Percentiles rank a stretch among this genome's conserved stretches.
These are phyloP conservation scores for Pelagia noctiluca DNA, from an alignment of 30 jellyfish, hydroid and myxozoan genomes.

Conservation along the genomic window DNA sequence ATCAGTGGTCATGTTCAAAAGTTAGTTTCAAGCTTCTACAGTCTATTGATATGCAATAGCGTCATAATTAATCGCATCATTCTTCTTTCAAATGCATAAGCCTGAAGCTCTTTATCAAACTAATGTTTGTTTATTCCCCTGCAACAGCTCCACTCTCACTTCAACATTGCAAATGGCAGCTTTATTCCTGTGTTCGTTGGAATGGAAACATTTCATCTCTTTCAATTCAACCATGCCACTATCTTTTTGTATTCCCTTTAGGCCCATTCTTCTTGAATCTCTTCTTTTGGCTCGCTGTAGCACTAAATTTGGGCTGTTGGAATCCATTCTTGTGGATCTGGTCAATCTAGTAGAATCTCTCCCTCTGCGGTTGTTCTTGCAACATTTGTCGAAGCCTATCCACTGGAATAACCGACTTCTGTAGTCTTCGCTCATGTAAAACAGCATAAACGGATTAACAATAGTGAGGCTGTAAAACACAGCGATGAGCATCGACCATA, in stretches of 20 bases:
- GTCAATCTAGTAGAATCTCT: not conserved
- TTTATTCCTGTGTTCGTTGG: too few relatives aligned
- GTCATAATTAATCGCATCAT: too few relatives aligned
- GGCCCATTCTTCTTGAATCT: not conserved
- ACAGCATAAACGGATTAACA: slow-evolving; percentile 82
- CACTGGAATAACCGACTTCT: slow-evolving; percentile 50
- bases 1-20: too few relatives aligned
- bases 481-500: slow-evolving; percentile 80
- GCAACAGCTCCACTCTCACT: not conserved
- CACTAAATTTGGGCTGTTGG: not conserved
- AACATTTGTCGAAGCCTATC: not conserved
- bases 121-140: not conserved
- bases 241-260: not conserved
- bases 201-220: too few relatives aligned
- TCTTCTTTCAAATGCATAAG: too few relatives aligned
- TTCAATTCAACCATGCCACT: not conserved
- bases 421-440: slow-evolving; percentile 90
- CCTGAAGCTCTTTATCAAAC: not conserved
- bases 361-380: not conserved
- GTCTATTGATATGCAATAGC: too few relatives aligned
- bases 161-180: not conserved
- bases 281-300: not conserved
- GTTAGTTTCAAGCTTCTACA: too few relatives aligned
- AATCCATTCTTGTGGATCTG: not conserved
- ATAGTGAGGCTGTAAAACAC: slow-evolving; percentile 77